Percentiles rank a stretch among this genome's conserved stretches.
phyloP scores from a whole-genome alignment of 2,888 invertebrate species.

The Neocrepidodera transversa region DNA sequence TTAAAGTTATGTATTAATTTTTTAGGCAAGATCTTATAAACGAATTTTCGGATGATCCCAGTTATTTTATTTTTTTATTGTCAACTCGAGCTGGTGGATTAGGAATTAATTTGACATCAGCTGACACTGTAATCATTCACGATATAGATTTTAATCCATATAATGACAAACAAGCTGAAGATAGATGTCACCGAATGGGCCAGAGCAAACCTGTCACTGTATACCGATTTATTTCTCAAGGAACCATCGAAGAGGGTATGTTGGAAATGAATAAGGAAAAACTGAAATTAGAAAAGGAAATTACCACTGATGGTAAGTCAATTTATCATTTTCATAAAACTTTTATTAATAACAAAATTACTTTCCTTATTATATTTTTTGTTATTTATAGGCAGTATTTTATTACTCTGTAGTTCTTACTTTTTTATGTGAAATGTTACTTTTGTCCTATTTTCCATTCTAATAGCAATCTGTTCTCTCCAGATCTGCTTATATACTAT shows the following conservation, averaged over 20 bases:
- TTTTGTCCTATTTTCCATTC: no score
- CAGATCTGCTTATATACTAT: no score
- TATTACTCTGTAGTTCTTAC: no score
- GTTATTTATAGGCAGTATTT: no score
- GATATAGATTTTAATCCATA: constrained; percentile 99
- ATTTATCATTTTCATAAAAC: neutral
- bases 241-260: constrained; percentile 94
- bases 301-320: constrained; percentile 66
- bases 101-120: constrained; percentile 92
- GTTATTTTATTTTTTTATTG: constrained; percentile 88
- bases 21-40: constrained; percentile 89
- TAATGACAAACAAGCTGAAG: constrained; percentile 98
- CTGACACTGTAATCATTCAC: constrained; percentile 95
- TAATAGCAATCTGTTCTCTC: no score
- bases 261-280: constrained; percentile 89
- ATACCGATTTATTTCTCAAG: constrained; percentile 82
- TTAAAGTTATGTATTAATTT: no score
- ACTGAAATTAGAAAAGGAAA: constrained; percentile 87
- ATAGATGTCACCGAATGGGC: constrained; percentile 81
- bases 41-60: constrained; percentile 78
- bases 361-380: neutral
- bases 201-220: constrained; percentile 85
- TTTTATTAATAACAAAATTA: neutral
- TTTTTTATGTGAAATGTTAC: no score
- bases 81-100: constrained; percentile 96